These are phyloP conservation scores for Spea multiplicata DNA, from an alignment of 2,113 vertebrate genomes.

Conservation along the genomic window DNA sequence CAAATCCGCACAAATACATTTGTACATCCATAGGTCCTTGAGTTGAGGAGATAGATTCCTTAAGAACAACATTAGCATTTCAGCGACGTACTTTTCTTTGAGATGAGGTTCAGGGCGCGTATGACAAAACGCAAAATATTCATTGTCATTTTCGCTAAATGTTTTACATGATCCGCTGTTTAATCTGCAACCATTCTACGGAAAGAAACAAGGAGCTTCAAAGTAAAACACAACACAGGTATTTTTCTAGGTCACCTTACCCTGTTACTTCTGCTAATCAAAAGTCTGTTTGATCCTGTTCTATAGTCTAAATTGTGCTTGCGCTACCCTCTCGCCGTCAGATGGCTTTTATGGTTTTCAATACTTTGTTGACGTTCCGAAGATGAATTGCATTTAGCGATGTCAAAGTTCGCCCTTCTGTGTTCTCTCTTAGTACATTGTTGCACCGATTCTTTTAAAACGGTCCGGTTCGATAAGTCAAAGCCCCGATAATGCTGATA, in stretches of 20 bases:
- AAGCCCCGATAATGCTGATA: conserved; percentile 32
- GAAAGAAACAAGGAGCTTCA: conserved; percentile 27
- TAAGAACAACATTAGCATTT: conserved; percentile 6
- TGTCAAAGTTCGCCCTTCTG: conserved; percentile 11
- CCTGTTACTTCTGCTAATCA: conserved; percentile 20
- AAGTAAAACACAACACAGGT: conserved; percentile 20
- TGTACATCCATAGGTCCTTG: too few species aligned
- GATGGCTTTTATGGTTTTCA: neutral
- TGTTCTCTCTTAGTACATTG: neutral
- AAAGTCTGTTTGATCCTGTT: conserved; percentile 36
- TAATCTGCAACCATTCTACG: conserved; percentile 31
- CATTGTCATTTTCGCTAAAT: conserved; percentile 36
- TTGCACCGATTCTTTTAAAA: conserved; percentile 10
- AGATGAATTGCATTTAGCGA: conserved; percentile 26
- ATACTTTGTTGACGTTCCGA: neutral
- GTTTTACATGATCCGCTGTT: conserved; percentile 42
- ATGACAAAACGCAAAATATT: conserved; percentile 20
- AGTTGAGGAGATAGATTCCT: too few species aligned
- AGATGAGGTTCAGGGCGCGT: conserved; percentile 7
- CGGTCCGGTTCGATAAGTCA: conserved; percentile 22
- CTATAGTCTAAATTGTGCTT: conserved; percentile 18
- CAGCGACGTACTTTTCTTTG: neutral
- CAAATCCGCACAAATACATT: too few species aligned
- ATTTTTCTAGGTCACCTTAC: conserved; percentile 44
- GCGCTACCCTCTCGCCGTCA: conserved; percentile 10